Evolutionary conservation across 37 sponge, comb jelly and placozoan genomes (phyloP).

Genomic region (Beroe forskalii): DNA sequence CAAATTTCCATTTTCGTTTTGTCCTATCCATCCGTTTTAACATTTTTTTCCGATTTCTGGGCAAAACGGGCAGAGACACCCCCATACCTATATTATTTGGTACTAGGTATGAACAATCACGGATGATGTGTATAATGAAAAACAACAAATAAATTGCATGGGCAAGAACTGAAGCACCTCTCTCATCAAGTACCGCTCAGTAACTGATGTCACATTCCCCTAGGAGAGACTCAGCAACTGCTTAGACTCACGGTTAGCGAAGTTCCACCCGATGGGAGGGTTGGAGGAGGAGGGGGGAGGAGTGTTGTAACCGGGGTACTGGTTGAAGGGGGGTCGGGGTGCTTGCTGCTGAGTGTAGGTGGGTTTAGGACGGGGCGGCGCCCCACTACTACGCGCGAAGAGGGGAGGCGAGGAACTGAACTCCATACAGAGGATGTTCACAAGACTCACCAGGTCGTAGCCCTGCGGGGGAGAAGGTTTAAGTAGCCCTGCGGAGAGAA

Average conservation of each 20-base stretch:
- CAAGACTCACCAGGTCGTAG: constrained; percentile 81
- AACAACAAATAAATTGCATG: too few species aligned
- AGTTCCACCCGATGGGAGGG: constrained; percentile 54
- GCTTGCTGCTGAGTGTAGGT: neutral
- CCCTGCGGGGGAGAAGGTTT: constrained; percentile 36
- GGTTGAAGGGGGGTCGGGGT: neutral
- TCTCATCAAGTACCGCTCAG: neutral
- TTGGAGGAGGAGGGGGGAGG: neutral
- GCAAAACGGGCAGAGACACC: too few species aligned
- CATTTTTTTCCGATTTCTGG: too few species aligned
- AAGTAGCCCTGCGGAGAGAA: too few species aligned
- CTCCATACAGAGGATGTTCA: constrained; percentile 81
- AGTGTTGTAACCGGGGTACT: neutral
- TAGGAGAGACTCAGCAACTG: too few species aligned
- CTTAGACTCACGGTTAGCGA: constrained; percentile 47
- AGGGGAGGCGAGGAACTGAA: constrained; percentile 91
- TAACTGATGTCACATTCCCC: neutral
- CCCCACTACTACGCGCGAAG: constrained; percentile 66
- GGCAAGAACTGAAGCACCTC: too few species aligned
- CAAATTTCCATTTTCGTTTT: too few species aligned
- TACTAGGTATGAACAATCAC: too few species aligned
- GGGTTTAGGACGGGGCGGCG: constrained; percentile 47
- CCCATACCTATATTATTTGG: too few species aligned
- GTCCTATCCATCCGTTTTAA: too few species aligned
- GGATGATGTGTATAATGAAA: too few species aligned